Base-by-base conservation (phyloP, 2,797 vertebrate genomes). In the Sus cebifrons region DNA sequence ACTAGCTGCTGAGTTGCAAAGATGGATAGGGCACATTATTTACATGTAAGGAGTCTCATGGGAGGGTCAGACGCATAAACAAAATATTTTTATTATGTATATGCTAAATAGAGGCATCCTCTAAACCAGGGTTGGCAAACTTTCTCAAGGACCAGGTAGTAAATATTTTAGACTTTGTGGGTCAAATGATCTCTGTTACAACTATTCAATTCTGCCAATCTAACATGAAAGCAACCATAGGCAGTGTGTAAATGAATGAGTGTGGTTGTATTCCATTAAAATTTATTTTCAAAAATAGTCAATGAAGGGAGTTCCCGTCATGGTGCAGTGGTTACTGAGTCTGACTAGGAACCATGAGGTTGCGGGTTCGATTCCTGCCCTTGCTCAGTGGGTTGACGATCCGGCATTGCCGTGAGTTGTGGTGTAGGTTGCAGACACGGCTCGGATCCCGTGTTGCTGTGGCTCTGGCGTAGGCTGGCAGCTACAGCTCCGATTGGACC, bases 81-180 rank as follows among this genome's bases (percentile, higher is more conserved):
- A 56, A 79, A 52, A 77, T 6, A 1, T 44, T 54, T 23, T 64
- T 77, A 62, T 32, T 54, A 12, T 6, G 2, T 83, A 9, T 27
- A 29, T 32, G 62, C 40, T 74, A 83, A 74, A 68, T n/a, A 82
- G 32, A 21, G 12, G 20, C 52, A 54, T 54, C 56, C 6, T 92
- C n/a, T 86, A 68, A 86, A 81, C 2, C n/a, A 40, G 52, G 20
- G 9, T 82, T 23, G 17, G 60, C 36, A 82, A 52, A 16, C 2
- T 87, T 91, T 77, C 21, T 58, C 67, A 89, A 83, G 17, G 12
- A 3, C 23, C n/a, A 16, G 8, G 20, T 82, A 75, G 21, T 88
- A 73, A 82, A 65, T 82, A 81, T 74, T 86, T 75, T 70, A 82
- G 88, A 21, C 16, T 82, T 91, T 86, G n/a, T 93, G 32, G 70